Conservation (phyloP, 2,797 vertebrate species). For the Botia kubotai region DNA sequence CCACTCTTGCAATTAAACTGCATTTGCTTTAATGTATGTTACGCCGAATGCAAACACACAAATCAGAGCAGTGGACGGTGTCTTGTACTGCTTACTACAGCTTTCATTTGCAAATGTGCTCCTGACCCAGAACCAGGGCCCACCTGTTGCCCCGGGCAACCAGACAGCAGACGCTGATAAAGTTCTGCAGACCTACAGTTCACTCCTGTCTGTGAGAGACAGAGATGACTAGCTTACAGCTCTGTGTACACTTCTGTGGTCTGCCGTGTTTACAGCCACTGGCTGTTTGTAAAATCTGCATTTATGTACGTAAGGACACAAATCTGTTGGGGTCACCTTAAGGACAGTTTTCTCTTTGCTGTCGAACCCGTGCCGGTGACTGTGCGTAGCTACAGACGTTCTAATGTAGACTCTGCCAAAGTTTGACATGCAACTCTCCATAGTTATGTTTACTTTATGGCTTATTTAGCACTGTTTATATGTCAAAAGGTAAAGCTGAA, state of each 20-base stretch:
- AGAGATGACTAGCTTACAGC: neutral
- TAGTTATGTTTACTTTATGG: neutral
- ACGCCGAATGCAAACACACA: constrained; percentile 54
- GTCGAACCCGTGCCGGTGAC: too few species aligned
- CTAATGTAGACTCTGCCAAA: neutral
- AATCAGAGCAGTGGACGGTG: constrained; percentile 51
- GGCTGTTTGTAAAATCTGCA: neutral
- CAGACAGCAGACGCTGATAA: constrained; percentile 71
- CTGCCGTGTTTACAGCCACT: neutral
- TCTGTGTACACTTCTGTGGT: neutral
- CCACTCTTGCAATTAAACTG: constrained; percentile 5
- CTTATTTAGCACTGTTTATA: neutral
- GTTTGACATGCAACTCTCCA: neutral
- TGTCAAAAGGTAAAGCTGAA: neutral
- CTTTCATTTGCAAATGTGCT: constrained; percentile 78
- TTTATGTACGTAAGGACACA: neutral
- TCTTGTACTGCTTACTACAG: constrained; percentile 64
- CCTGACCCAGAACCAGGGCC: constrained; percentile 71
- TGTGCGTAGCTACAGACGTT: too few species aligned
- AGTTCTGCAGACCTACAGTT: constrained; percentile 54
- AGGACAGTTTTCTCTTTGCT: neutral
- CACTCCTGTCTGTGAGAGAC: constrained; percentile 42
- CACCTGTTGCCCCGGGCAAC: constrained; percentile 72
- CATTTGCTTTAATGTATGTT: constrained; percentile 42
- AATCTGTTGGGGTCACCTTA: neutral